These are phyloP conservation scores for Diarsia mendica DNA, from an alignment of 2,888 invertebrate genomes.

Conservation along the genomic window DNA sequence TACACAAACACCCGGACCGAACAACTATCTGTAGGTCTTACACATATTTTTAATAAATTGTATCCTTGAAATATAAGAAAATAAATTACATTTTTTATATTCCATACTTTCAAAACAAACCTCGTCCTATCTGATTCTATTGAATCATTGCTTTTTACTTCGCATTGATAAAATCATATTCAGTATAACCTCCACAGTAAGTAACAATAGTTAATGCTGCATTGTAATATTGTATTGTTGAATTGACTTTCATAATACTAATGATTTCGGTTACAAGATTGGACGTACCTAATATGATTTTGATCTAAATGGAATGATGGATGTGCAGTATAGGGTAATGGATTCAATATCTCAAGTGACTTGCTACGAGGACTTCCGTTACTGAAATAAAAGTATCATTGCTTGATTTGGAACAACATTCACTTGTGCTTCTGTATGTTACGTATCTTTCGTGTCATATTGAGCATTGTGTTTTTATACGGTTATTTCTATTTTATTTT, in stretches of 20 bases:
- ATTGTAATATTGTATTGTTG: constrained; percentile 49
- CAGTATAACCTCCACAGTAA: constrained; percentile 33
- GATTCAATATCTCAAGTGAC: constrained; percentile 18
- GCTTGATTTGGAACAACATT: constrained; percentile 14
- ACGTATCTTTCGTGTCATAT: background rate
- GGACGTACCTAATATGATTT: constrained; percentile 30
- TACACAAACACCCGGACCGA: too few relatives aligned
- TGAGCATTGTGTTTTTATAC: background rate
- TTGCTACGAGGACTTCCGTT: constrained; percentile 40
- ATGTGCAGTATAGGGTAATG: constrained; percentile 33
- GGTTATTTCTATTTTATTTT: background rate
- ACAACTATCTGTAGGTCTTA: too few relatives aligned
- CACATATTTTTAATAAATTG: too few relatives aligned
- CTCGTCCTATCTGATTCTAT: background rate
- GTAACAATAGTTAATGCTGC: constrained; percentile 24
- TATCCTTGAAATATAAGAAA: background rate
- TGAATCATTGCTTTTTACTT: constrained; percentile 29
- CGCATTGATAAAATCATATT: constrained; percentile 31
- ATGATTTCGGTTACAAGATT: constrained; percentile 34
- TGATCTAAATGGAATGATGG: constrained; percentile 44
- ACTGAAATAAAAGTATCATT: constrained; percentile 23
- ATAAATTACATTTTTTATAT: background rate
- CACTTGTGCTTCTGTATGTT: background rate
- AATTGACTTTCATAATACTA: constrained; percentile 44
- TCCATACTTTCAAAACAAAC: constrained; percentile 12